These are phyloP conservation scores for Apodemus sylvaticus DNA, from an alignment of 2,113 vertebrate species.

Conservation along the genomic window DNA sequence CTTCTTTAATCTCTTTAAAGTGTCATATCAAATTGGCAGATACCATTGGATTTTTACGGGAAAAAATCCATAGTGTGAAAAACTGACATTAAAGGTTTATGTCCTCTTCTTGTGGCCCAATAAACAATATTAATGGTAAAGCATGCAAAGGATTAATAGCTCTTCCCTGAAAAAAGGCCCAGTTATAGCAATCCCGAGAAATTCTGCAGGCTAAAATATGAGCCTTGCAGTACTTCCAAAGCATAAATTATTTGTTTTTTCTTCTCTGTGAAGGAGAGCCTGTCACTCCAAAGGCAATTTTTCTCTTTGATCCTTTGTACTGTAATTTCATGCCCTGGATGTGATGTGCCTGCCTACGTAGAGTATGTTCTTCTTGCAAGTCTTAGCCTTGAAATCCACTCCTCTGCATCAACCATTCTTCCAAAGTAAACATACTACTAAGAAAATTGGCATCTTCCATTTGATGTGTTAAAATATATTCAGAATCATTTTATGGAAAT, in stretches of 20 bases:
- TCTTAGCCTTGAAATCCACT: neutral
- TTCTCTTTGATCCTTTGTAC: conserved; percentile 77
- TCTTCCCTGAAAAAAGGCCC: conserved; percentile 63
- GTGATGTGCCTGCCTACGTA: neutral
- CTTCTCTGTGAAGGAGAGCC: conserved; percentile 77
- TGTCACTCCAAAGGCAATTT: conserved; percentile 76
- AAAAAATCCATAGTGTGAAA: conserved; percentile 73
- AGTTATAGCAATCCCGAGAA: conserved; percentile 74
- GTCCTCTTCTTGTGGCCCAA: conserved; percentile 69
- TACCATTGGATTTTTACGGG: conserved; percentile 57
- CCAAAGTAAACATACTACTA: neutral
- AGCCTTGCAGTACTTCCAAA: conserved; percentile 63
- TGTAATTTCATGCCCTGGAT: conserved; percentile 71
- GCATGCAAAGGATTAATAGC: conserved; percentile 76
- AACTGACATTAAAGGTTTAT: conserved; percentile 79
- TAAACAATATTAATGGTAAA: conserved; percentile 75
- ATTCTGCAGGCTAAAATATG: conserved; percentile 78
- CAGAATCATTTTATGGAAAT: neutral
- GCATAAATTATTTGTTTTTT: conserved; percentile 80
- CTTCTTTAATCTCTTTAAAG: conserved; percentile 75
- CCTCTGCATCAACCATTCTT: neutral
- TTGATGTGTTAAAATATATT: neutral
- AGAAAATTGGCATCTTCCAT: neutral
- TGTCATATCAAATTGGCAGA: conserved; percentile 75
- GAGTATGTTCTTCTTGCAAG: neutral